Percentiles rank a stretch among this genome's conserved stretches.
These are phyloP conservation scores for Hestina assimilis DNA, from an alignment of 1,140 invertebrate genomes.

Conservation along the genomic window DNA sequence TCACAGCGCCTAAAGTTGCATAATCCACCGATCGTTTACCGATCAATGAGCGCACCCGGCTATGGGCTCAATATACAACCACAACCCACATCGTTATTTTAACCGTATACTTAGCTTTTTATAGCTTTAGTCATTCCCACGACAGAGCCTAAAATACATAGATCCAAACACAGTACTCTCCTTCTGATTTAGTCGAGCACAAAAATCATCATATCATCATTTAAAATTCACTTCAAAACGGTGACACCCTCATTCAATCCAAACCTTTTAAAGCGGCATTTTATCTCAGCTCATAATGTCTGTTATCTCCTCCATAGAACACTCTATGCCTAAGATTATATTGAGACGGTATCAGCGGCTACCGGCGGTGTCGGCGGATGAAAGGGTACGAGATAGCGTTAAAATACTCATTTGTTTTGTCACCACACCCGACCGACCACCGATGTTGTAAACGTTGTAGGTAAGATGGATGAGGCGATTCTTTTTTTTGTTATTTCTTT, in stretches of 20 bases:
- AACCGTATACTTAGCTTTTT: no score
- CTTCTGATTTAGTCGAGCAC: no score
- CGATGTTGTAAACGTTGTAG: slow-evolving; percentile 32
- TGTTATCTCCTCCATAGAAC: slow-evolving; percentile 23
- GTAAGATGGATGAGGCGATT: slow-evolving; percentile 24
- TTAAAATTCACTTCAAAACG: not conserved
- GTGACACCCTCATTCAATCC: not conserved
- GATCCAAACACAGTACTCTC: no score
- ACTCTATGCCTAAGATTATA: slow-evolving; percentile 38
- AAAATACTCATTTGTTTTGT: slow-evolving; percentile 76
- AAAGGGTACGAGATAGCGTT: slow-evolving; percentile 63
- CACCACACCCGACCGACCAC: slow-evolving; percentile 53
- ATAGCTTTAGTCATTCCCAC: no score
- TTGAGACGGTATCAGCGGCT: slow-evolving; percentile 43
- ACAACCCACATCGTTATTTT: no score
- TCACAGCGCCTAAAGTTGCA: no score
- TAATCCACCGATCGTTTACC: no score
- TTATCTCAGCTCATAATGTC: slow-evolving; percentile 38
- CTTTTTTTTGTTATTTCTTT: not conserved
- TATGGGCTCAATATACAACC: no score
- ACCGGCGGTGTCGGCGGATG: slow-evolving; percentile 58
- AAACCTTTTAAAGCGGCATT: slow-evolving; percentile 19
- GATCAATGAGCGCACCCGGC: no score
- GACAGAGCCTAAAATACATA: no score
- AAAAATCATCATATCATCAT: not conserved